These are phyloP conservation scores for Nebria salina DNA, from an alignment of 2,888 invertebrate genomes.

Conservation along the genomic window DNA sequence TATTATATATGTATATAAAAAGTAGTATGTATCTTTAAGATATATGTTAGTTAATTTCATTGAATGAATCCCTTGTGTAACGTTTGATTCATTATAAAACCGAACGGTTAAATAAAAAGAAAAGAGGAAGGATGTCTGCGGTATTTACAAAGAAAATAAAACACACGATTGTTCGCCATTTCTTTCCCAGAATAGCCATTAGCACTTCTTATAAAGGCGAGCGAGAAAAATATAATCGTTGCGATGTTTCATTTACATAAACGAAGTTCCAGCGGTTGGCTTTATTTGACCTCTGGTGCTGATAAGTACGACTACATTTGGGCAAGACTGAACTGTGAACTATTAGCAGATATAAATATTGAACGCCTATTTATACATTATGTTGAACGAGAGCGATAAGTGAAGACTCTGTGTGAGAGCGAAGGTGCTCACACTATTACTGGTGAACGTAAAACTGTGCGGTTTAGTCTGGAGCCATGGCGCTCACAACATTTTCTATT, in stretches of 20 bases:
- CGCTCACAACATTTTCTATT: conserved; percentile 27
- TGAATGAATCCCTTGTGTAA: not conserved
- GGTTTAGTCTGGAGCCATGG: conserved; percentile 63
- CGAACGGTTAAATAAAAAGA: conserved; percentile 6
- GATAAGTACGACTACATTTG: conserved; percentile 41
- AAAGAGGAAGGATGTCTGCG: not conserved
- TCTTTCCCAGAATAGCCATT: conserved; percentile 38
- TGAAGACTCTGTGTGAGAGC: conserved; percentile 23
- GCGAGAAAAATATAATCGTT: conserved; percentile 24
- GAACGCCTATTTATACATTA: conserved; percentile 45
- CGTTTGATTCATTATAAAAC: not conserved
- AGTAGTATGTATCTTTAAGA: not conserved
- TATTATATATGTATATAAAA: not conserved
- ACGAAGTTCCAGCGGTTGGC: not conserved
- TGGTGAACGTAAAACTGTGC: conserved; percentile 51
- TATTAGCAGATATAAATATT: conserved; percentile 44
- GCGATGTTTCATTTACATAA: conserved; percentile 16
- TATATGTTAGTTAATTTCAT: not conserved
- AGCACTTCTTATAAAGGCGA: conserved; percentile 27
- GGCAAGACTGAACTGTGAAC: conserved; percentile 46
- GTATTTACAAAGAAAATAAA: conserved; percentile 11
- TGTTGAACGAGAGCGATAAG: conserved; percentile 35
- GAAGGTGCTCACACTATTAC: conserved; percentile 37
- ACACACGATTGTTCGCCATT: conserved; percentile 19
- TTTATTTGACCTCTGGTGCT: conserved; percentile 41